A percentile compares a stretch with the other conserved stretches of the same genome.
These are phyloP conservation scores for Diarsia mendica DNA, from an alignment of 2,888 invertebrate genomes.

Conservation along the genomic window DNA sequence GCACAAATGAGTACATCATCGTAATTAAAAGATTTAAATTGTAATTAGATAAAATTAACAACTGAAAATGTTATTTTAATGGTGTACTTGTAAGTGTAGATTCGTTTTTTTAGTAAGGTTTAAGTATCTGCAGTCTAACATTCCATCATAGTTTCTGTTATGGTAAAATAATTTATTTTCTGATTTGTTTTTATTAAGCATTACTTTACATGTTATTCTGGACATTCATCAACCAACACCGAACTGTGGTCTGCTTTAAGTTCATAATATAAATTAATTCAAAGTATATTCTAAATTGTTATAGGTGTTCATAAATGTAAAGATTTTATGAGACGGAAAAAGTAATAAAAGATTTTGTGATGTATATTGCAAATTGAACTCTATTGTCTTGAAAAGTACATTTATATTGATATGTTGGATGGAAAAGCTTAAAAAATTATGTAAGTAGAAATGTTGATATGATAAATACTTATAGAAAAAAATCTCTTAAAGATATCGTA, in stretches of 20 bases:
- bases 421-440: conserved; percentile 67
- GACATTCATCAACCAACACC: conserved; percentile 51
- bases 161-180: conserved; percentile 62
- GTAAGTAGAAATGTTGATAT: conserved; percentile 68
- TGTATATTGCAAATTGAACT: conserved; percentile 71
- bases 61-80: conserved; percentile 38
- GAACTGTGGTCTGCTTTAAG: conserved; percentile 77
- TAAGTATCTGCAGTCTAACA: conserved; percentile 57
- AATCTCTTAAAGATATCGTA: conserved; percentile 75
- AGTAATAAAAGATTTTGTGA: conserved; percentile 71
- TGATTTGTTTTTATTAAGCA: conserved; percentile 49
- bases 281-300: conserved; percentile 89
- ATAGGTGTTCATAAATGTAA: conserved; percentile 87
- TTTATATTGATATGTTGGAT: conserved; percentile 70
- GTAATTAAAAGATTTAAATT: conserved; percentile 42
- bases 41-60: conserved; percentile 36
- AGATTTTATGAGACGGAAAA: conserved; percentile 83
- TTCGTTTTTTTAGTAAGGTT: conserved; percentile 39
- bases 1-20: conserved; percentile 62
- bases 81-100: conserved; percentile 56
- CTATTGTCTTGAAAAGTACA: conserved; percentile 73
- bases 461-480: conserved; percentile 58
- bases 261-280: conserved; percentile 65
- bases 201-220: conserved; percentile 38
- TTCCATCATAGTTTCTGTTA: conserved; percentile 61